A percentile compares a stretch with the other conserved stretches of the same genome.
phyloP scores from a whole-genome alignment of 2,113 vertebrate species.

The Tautogolabrus adspersus region DNA sequence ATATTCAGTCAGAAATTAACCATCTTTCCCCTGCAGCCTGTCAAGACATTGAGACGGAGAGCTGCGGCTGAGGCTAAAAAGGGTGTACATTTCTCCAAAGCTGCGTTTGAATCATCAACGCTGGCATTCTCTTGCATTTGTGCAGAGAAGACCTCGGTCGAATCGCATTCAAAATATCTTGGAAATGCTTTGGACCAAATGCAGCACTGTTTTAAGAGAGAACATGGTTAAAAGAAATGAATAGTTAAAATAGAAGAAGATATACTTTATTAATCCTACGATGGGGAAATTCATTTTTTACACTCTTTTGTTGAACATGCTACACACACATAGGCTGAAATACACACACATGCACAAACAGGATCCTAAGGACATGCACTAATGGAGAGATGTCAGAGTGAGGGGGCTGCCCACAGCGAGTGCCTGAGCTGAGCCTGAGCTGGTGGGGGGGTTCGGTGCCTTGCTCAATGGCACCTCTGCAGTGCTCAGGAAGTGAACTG shows the following conservation, averaged over 20 bases:
- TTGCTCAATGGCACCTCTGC: too few relatives aligned
- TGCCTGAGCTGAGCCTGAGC: too few relatives aligned
- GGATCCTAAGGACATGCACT: too few relatives aligned
- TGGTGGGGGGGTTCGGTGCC: too few relatives aligned
- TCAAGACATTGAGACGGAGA: conserved; percentile 85
- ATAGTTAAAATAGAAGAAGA: background rate
- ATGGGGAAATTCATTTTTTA: too few relatives aligned
- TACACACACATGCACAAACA: too few relatives aligned
- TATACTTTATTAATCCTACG: background rate
- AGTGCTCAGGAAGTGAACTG: too few relatives aligned
- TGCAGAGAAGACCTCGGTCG: conserved; percentile 27
- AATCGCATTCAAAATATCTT: conserved; percentile 8
- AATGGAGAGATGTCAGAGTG: too few relatives aligned
- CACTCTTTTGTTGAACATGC: too few relatives aligned
- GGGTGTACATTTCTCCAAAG: conserved; percentile 28
- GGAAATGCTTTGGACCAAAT: background rate
- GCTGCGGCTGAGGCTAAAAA: conserved; percentile 53
- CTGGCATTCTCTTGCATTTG: conserved; percentile 29
- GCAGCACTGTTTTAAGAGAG: background rate
- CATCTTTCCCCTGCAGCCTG: conserved; percentile 89
- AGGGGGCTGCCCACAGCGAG: too few relatives aligned
- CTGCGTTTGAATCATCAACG: conserved; percentile 49
- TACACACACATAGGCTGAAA: too few relatives aligned
- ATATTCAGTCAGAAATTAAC: conserved; percentile 97
- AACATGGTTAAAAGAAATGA: background rate